A percentile compares a stretch with the other conserved stretches of the same genome.
These are phyloP conservation scores for Oxyteleia sp. DNA, from an alignment of 2,888 invertebrate genomes.

Conservation along the genomic window DNA sequence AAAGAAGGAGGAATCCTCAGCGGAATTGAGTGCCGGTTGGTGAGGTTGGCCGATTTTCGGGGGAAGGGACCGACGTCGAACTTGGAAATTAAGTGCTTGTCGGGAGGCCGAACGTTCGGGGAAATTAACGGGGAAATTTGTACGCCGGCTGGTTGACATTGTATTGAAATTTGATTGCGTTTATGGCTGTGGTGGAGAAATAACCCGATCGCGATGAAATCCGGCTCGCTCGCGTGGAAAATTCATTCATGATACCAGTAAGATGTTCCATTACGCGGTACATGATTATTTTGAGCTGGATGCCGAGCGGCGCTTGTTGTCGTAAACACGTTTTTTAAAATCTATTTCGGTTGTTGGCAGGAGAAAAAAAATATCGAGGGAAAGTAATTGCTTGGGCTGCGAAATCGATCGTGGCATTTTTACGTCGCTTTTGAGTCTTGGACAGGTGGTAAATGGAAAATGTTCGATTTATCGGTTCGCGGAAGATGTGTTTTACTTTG, in stretches of 20 bases:
- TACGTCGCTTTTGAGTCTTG: too few relatives aligned
- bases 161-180: constrained; percentile 35
- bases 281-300: constrained; percentile 33
- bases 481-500: too few relatives aligned
- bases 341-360: neutral
- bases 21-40: neutral
- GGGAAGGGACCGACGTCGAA: neutral
- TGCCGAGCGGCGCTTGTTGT: neutral
- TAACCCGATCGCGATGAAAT: constrained; percentile 22
- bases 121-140: neutral
- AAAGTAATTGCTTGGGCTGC: too few relatives aligned
- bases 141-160: constrained; percentile 3
- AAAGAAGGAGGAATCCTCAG: too few relatives aligned
- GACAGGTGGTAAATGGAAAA: too few relatives aligned
- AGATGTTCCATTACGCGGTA: constrained; percentile 36
- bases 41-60: neutral
- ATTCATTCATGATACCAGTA: constrained; percentile 57
- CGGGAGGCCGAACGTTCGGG: neutral
- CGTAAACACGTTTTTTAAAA: constrained; percentile 17
- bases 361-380: neutral
- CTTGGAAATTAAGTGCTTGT: too few relatives aligned
- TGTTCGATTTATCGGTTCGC: too few relatives aligned
- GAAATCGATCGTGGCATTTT: too few relatives aligned
- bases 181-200: constrained; percentile 17
- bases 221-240: constrained; percentile 29